Base-by-base conservation (phyloP, 1,140 invertebrate genomes). In the Meloidogyne floridensis region DNA sequence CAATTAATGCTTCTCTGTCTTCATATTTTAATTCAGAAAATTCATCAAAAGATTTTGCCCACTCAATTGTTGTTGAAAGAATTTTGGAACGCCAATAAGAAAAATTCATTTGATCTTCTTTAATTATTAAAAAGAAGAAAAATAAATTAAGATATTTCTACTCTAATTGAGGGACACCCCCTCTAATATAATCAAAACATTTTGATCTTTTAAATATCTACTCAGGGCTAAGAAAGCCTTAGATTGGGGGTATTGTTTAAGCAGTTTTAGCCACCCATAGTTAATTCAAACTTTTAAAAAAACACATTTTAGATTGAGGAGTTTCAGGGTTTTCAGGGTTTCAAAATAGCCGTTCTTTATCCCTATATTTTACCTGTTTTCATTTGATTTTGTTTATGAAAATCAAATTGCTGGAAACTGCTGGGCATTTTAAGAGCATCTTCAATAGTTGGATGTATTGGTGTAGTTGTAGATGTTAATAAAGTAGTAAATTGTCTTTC, bases 71-170 rank as follows among this genome's bases (percentile, higher is more conserved):
- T 15, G 82, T 84, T 13, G 88, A 89, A 4, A 89, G 74, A 69
- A 88, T 89, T 77, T 89, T 89, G 3, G 88, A 83, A 15, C 88
- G 75, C 88, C 88, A 89, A 79, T 88, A 90, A 53, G 82, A 84
- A 81, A 89, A 89, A 71, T 89, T 89, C 75, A 86, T 85, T 59
- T 89, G 87, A 70, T 86, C 83, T 20, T 77, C 79, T 13, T 79
- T 53, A 43, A 78, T 53, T 32, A 32, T 51, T 11, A 65, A 42
- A 32, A 54, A 59, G 10, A 65, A 77, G 8, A 47, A 42, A 15
- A 15, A 77, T 71, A 32, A 32, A 32, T 32, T 32, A 32, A 32
- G 32, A 32, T 32, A 32, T 32, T 32, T 32, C 32, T 32, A 32
- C 32, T 32, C 32, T 32, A 32, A 32, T 32, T 32, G 32, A 32